Conservation (phyloP, 2,888 invertebrate genomes). For the Norana najaformis region DNA sequence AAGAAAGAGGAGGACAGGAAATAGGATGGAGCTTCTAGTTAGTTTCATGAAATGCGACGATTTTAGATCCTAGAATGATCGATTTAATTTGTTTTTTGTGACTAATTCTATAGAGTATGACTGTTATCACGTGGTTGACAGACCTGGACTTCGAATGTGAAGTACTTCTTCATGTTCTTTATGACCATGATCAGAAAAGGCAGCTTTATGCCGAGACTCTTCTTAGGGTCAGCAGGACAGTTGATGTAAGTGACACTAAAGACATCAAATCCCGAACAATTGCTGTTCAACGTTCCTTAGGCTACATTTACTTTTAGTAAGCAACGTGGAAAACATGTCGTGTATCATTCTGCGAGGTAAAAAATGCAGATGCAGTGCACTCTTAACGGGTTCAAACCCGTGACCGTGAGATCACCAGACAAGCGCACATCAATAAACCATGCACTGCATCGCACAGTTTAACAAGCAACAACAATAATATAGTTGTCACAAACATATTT, state of each 20-base stretch:
- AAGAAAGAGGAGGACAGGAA: background rate
- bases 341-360: background rate
- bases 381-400: background rate
- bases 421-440: background rate
- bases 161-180: slow-evolving; percentile 90
- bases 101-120: too few relatives aligned
- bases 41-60: background rate
- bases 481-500: background rate
- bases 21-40: background rate
- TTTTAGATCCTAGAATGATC: background rate
- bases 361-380: background rate
- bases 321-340: background rate
- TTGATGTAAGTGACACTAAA: slow-evolving; percentile 85
- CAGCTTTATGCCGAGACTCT: slow-evolving; percentile 86
- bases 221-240: slow-evolving; percentile 83
- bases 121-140: slow-evolving; percentile 50
- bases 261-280: slow-evolving; percentile 44
- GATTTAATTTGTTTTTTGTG: background rate
- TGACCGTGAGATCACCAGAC: background rate
- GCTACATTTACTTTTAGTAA: background rate
- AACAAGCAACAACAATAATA: background rate
- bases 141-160: slow-evolving; percentile 94
- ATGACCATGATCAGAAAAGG: slow-evolving; percentile 92
- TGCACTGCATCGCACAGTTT: background rate
- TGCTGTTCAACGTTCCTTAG: background rate